Evolutionary conservation across 2,797 vertebrate species (phyloP), one percentile per base, ranked within the genome.

Genomic region (Periparus ater): DNA sequence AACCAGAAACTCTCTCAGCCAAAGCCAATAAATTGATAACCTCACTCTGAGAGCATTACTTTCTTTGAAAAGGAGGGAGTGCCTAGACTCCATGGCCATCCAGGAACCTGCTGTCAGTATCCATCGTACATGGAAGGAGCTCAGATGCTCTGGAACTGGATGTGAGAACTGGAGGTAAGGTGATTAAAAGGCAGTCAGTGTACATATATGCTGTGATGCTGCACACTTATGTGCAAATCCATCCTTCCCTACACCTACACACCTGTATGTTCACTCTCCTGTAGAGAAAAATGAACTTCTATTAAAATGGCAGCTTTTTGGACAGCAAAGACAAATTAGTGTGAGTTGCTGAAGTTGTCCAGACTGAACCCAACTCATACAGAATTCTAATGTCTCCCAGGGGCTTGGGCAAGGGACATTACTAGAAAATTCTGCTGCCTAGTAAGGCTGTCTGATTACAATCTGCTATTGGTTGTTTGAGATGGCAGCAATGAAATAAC

Each of bases 101-200:
- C 38, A n/a, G 42, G 13, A 88, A 32, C 23, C 60, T 38, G 38
- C 26, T 74, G 48, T 34, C 54, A 54, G 36, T 51, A 54, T 34
- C 27, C 16, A 16, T 4, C 1, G 0, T 6, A 25, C 0, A 0
- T 3, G 40, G 45, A 58, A 87, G 45, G 26, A 82, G 32, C 29
- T 83, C 42, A 54, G 75, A n/a, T 12, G 25, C 40, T 40, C 47
- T 79, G 55, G 25, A 45, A 26, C 0, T 8, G 11, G 23, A 6
- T 13, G 11, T 21, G 21, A 68, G 62, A 83, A 16, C 7, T 10
- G 22, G 13, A 79, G 42, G 21, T 5, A 21, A 53, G 32, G 27
- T 55, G 81, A n/a, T 60, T 40, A 27, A 61, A 85, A 72, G 55
- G 17, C 30, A 44, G 10, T 10, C 40, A 19, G n/a, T 48, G 40